Conservation (phyloP, 2,113 vertebrate species). For the Blennius ocellaris region DNA sequence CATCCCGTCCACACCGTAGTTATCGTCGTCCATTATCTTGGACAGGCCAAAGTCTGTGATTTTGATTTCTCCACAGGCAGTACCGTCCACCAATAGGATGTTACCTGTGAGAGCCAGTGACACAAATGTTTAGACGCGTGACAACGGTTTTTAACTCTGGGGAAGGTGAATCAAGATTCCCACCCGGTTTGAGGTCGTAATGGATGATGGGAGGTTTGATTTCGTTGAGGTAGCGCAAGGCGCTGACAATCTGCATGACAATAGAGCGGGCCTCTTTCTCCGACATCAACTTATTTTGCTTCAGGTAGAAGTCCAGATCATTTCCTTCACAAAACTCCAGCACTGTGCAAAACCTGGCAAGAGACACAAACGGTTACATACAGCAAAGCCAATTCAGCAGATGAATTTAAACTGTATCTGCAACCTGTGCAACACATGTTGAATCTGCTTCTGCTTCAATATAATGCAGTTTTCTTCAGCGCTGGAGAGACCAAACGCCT, state of each 20-base stretch:
- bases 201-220: constrained; percentile 99
- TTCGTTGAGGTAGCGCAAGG: constrained; percentile 99
- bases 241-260: constrained; percentile 99
- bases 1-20: constrained; percentile 99
- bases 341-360: constrained; percentile 95
- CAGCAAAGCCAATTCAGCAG: neutral
- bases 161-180: too few species aligned
- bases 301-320: constrained; percentile 99
- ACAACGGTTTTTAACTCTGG: too few species aligned
- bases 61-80: constrained; percentile 98
- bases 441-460: too few species aligned
- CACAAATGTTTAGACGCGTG: too few species aligned
- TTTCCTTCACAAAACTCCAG: constrained; percentile 99
- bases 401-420: neutral
- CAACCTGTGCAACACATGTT: neutral
- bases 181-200: constrained; percentile 98
- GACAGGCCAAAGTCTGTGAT: constrained; percentile 99
- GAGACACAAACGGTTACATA: neutral
- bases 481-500: neutral
- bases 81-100: constrained; percentile 97
- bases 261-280: constrained; percentile 99
- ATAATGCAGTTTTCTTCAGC: neutral
- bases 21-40: constrained; percentile 99
- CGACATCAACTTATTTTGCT: constrained; percentile 99
- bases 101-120: constrained; percentile 84